phyloP scores from a whole-genome alignment of 2,888 invertebrate species.

The Leucozona laternaria region DNA sequence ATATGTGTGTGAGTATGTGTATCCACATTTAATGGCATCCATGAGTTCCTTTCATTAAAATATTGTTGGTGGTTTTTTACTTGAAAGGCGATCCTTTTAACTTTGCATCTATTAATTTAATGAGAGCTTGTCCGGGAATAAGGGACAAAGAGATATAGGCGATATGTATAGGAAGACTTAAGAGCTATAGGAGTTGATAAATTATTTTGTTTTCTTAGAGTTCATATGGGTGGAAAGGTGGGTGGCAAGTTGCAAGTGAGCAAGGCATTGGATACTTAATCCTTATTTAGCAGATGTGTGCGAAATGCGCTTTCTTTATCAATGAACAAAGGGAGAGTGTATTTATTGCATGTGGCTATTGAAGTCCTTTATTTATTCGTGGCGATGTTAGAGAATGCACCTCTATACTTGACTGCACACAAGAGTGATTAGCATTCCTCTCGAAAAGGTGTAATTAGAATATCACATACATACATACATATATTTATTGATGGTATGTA shows the following conservation, averaged over 20 bases:
- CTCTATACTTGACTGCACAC: conserved; percentile 66
- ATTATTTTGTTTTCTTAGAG: conserved; percentile 52
- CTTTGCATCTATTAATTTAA: conserved; percentile 82
- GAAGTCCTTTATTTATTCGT: conserved; percentile 40
- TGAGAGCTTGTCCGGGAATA: conserved; percentile 51
- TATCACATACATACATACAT: too few relatives aligned
- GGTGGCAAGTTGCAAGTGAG: not conserved
- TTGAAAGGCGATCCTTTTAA: conserved; percentile 82
- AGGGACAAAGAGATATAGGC: not conserved
- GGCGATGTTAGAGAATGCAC: conserved; percentile 13
- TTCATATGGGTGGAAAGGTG: not conserved
- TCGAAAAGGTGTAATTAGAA: conserved; percentile 57
- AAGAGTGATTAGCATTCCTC: conserved; percentile 58
- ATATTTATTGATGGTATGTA: too few relatives aligned
- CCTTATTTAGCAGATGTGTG: conserved; percentile 30
- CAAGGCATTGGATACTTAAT: conserved; percentile 48
- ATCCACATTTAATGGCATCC: conserved; percentile 69
- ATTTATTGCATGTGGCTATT: conserved; percentile 69
- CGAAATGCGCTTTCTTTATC: conserved; percentile 13
- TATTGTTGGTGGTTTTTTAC: conserved; percentile 82
- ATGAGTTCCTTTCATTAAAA: conserved; percentile 77
- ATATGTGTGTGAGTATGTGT: conserved; percentile 9
- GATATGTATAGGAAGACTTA: conserved; percentile 24
- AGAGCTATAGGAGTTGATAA: conserved; percentile 30
- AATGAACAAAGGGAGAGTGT: not conserved